Conservation (phyloP, 1,140 invertebrate genomes). For the Ptiloglossa arizonensis region DNA sequence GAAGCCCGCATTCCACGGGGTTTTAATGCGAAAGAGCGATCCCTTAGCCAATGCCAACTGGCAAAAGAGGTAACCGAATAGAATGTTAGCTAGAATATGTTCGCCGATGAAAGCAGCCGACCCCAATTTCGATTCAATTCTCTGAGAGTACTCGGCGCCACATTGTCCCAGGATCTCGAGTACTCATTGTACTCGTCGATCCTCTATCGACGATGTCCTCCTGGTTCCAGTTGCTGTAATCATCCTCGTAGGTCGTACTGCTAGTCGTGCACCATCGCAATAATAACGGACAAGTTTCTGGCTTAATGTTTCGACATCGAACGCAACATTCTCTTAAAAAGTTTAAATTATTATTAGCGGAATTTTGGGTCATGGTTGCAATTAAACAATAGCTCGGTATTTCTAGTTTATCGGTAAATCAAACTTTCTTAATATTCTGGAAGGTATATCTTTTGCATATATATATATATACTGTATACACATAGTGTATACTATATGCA, state of each 20-base stretch:
- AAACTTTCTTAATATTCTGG: too few species aligned
- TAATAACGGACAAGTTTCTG: conserved; percentile 25
- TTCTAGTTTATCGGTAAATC: too few species aligned
- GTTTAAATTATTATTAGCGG: too few species aligned
- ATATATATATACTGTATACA: too few species aligned
- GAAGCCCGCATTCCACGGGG: not conserved
- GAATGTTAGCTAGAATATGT: conserved; percentile 38
- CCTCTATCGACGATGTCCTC: conserved; percentile 52
- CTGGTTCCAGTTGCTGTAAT: conserved; percentile 40
- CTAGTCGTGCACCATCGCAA: conserved; percentile 44
- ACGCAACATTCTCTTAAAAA: too few species aligned
- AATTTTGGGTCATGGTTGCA: too few species aligned
- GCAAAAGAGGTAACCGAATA: conserved; percentile 27
- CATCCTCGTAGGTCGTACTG: conserved; percentile 24
- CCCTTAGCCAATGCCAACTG: conserved; percentile 50
- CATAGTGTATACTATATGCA: too few species aligned
- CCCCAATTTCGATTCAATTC: conserved; percentile 62
- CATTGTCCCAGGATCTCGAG: conserved; percentile 62
- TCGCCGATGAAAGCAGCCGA: conserved; percentile 53
- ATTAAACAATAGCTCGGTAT: too few species aligned
- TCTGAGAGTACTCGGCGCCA: conserved; percentile 43
- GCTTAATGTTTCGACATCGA: not conserved
- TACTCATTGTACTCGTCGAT: conserved; percentile 54
- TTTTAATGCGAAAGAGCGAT: conserved; percentile 29
- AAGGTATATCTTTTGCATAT: too few species aligned